Base-by-base conservation (phyloP, 2,888 invertebrate genomes). In the Spialia ferax region DNA sequence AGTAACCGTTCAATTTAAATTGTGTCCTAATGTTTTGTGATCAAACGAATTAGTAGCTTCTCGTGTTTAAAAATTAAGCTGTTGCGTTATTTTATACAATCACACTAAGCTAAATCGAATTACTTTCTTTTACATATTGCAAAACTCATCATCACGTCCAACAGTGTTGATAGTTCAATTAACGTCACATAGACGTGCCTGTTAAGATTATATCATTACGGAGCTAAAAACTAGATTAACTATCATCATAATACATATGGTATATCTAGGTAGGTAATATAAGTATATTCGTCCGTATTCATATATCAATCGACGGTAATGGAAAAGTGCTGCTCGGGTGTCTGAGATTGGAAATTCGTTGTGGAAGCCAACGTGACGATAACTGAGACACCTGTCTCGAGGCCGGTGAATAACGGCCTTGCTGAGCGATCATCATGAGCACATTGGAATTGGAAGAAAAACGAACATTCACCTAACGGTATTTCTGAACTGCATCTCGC, bases 321-420 rank as follows among this genome's bases (percentile, higher is more conserved):
- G 54, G 18, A 54, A 63, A 63, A 54, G 63, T 42, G 35, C 38
- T 61, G 64, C 65, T 52, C 22, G 65, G 66, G 61, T 65, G 71
- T 72, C 76, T 69, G 72, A 74, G 77, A 78, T 76, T 75, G 76
- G 75, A 82, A 84, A 84, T 80, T 80, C 76, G 76, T 74, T 78
- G 75, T 77, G 75, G 73, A 72, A 73, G 75, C 75, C 78, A 81
- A 83, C 75, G 77, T 79, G 81, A 77, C 75, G 76, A 79, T 82
- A 83, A 80, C 79, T 76, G 78, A 78, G 80, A 83, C 84, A 88
- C 81, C 84, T 87, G 84, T 80, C 80, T 74, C 75, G 75, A 77
- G 74, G 79, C 77, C 83, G 81, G 83, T 85, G 83, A 85, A 81
- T 90, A 89, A 90, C 89, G 87, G 89, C 83, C 79, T 74, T 77